Evolutionary conservation across 2,888 invertebrate genomes (phyloP).

Genomic region (Luperina testacea): DNA sequence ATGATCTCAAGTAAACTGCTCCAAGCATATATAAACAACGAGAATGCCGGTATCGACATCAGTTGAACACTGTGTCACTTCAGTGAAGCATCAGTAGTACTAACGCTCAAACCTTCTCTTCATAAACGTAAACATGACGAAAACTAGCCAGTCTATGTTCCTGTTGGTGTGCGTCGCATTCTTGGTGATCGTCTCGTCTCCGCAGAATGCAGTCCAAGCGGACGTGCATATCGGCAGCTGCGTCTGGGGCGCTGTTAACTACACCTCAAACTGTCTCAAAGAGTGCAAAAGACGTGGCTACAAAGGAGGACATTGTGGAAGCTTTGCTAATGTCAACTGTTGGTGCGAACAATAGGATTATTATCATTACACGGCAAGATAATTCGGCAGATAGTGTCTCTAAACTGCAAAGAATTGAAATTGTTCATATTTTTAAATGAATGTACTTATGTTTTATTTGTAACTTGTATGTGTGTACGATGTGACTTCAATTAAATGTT

Average conservation of each 20-base stretch:
- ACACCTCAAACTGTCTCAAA: slow-evolving; percentile 65
- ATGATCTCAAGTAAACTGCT: not conserved
- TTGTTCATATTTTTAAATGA: not conserved
- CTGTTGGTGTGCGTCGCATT: slow-evolving; percentile 63
- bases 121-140: not conserved
- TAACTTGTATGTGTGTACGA: not conserved
- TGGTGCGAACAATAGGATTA: slow-evolving; percentile 39
- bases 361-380: not conserved
- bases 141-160: not conserved
- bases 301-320: slow-evolving; percentile 69
- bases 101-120: not conserved
- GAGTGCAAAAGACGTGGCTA: slow-evolving; percentile 67
- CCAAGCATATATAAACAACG: slow-evolving; percentile 33
- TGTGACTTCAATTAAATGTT: slow-evolving; percentile 9
- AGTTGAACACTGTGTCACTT: slow-evolving; percentile 13
- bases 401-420: not conserved
- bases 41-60: not conserved
- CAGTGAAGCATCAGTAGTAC: slow-evolving; percentile 27
- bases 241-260: slow-evolving; percentile 70
- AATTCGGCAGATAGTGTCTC: not conserved
- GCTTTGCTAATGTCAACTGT: slow-evolving; percentile 58
- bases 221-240: slow-evolving; percentile 69
- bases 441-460: not conserved
- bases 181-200: slow-evolving; percentile 67
- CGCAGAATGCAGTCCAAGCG: slow-evolving; percentile 61